Conservation (phyloP, 2,888 invertebrate genomes). For the Tineola bisselliella region DNA sequence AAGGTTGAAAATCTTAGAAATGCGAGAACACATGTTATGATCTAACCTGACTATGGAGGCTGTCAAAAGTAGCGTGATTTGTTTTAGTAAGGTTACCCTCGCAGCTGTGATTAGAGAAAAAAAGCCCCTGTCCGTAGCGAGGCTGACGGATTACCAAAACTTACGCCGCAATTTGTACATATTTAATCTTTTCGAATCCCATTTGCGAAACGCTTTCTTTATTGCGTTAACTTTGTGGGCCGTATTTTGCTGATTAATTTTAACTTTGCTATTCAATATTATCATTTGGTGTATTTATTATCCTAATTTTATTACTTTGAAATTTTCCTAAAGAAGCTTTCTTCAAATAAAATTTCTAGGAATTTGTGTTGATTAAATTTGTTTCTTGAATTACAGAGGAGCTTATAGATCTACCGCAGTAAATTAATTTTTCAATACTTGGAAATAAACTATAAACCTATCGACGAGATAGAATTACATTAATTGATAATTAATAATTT, state of each 20-base stretch:
- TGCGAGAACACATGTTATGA: background rate
- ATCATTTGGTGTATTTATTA: background rate
- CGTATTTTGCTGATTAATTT: too few species aligned
- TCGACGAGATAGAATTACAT: too few species aligned
- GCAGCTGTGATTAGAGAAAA: slow-evolving; percentile 12
- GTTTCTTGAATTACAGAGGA: background rate
- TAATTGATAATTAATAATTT: too few species aligned
- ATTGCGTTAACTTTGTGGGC: background rate
- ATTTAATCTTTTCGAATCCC: slow-evolving; percentile 8
- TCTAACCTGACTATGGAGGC: background rate
- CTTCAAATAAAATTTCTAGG: background rate
- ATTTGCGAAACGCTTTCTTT: background rate
- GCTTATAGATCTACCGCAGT: background rate
- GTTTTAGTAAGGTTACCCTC: background rate
- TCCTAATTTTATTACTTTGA: background rate
- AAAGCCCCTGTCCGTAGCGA: slow-evolving; percentile 4
- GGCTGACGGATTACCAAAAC: slow-evolving; percentile 11
- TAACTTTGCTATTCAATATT: background rate
- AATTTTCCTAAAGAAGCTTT: background rate
- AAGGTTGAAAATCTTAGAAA: too few species aligned
- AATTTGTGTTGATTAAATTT: background rate
- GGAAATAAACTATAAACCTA: too few species aligned
- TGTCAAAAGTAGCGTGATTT: background rate
- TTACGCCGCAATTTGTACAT: slow-evolving; percentile 10
- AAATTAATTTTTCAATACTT: too few species aligned